Base-by-base conservation (phyloP, 2,888 invertebrate genomes). In the Sclerodermus sp. region DNA sequence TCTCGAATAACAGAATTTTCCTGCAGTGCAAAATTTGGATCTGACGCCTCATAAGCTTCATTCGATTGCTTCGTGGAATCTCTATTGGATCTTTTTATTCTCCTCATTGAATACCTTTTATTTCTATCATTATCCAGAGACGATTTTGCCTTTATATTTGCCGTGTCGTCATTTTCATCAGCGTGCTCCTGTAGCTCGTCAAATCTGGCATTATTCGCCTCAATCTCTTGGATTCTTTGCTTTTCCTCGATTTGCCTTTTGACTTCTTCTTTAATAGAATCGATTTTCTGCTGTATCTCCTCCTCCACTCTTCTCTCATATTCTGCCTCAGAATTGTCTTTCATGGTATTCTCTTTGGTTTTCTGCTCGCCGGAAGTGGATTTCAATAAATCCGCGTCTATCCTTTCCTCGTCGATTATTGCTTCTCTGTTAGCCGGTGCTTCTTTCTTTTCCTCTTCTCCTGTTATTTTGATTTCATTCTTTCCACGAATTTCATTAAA, bases 191-290 rank as follows among this genome's bases (percentile, higher is more conserved):
- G 55, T 15, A 73, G 34, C 34, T 69, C 65, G 17, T 74, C 68
- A 52, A 62, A 73, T 40, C 62, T 73, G 0, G 60, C 66, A 44
- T 74, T 73, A 32, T 71, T 73, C n/a, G 52, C 57, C 41, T 64
- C 59, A 49, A 70, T 72, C 31, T 61, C 64, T 0, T 55, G 50
- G 1, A 65, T 50, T 8, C 49, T 59, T 2, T 58, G 57, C 4
- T 64, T 65, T 9, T 58, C 62, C 29, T 68, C 71, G 23, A 79
- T 71, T 56, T 79, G 76, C 2, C 76, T 66, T 44, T 75, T 76
- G 1, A 80, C 76, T 46, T 79, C 71, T 12, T 75, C 76, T 48
- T 78, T 79, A 30, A 80, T 76, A 10, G 71, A 67, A 16, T 74
- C 70, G 41, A 79, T 77, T 57, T 72, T 76, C 12, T 68, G 55